A percentile compares a stretch with the other conserved stretches of the same genome.
Evolutionary conservation across 1,140 invertebrate species (phyloP).

Genomic region (Tetramorium parvispinum): DNA sequence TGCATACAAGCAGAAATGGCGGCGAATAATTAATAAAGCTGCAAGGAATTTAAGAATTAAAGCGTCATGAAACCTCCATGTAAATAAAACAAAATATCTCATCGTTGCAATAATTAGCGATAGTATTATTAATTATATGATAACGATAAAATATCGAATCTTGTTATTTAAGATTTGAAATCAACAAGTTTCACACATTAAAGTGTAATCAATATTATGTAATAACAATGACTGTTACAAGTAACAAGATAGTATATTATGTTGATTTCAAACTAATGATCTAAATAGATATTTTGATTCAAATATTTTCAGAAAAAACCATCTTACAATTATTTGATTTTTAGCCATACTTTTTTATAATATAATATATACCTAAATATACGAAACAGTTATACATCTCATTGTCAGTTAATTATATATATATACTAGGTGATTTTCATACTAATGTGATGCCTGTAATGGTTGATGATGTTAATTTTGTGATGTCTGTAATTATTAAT

Average conservation of each 20-base stretch:
- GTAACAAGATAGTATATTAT: background rate
- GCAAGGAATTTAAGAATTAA: background rate
- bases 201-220: background rate
- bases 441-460: conserved; percentile 15
- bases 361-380: background rate
- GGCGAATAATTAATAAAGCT: conserved; percentile 13
- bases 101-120: background rate
- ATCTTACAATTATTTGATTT: background rate
- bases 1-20: background rate
- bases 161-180: background rate
- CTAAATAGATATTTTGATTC: background rate
- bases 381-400: background rate
- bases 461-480: conserved; percentile 12
- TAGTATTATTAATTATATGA: background rate
- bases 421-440: conserved; percentile 13
- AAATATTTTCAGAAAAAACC: background rate
- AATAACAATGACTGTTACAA: background rate
- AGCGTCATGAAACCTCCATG: background rate
- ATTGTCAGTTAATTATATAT: conserved; percentile 1
- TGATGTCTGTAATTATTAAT: conserved; percentile 17
- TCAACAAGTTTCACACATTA: background rate
- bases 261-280: background rate
- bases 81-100: background rate
- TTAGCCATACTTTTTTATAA: too few relatives aligned
- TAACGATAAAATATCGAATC: background rate